phyloP scores from a whole-genome alignment of 2,113 vertebrate species.

The Apistogramma diplotaenia region DNA sequence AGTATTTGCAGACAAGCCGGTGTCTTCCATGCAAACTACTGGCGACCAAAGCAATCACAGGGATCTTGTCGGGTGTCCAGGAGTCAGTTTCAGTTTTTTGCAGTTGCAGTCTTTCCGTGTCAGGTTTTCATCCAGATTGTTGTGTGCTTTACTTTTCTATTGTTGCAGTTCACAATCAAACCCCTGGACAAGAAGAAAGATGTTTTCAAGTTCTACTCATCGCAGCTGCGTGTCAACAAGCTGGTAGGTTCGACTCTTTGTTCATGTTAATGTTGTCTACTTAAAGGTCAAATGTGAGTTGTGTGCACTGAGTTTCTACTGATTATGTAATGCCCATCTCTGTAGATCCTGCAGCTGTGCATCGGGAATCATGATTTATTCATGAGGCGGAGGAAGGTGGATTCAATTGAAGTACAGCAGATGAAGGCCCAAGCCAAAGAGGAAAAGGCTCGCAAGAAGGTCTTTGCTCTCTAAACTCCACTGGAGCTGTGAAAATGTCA shows the following conservation, averaged over 20 bases:
- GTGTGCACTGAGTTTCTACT: background rate
- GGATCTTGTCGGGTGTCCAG: too few relatives aligned
- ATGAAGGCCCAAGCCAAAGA: slow-evolving; percentile 93
- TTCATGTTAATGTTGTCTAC: background rate
- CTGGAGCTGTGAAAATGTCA: background rate
- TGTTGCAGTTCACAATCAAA: slow-evolving; percentile 86
- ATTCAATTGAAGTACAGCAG: slow-evolving; percentile 90
- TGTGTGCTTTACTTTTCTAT: background rate
- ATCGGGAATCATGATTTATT: slow-evolving; percentile 91
- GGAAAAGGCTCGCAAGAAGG: slow-evolving; percentile 91
- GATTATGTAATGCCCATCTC: background rate
- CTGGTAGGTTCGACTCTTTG: slow-evolving; percentile 75
- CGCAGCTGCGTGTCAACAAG: slow-evolving; percentile 89
- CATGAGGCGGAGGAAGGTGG: slow-evolving; percentile 90
- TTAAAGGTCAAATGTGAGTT: background rate
- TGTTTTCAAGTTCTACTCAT: slow-evolving; percentile 93
- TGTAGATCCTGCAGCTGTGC: slow-evolving; percentile 87
- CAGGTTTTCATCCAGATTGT: background rate
- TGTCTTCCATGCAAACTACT: too few relatives aligned
- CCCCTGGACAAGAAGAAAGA: slow-evolving; percentile 92
- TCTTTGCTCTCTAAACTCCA: slow-evolving; percentile 21
- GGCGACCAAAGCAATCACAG: too few relatives aligned
- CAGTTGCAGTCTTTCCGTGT: background rate
- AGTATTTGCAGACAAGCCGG: too few relatives aligned
- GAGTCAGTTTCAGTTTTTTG: too few relatives aligned